These are phyloP conservation scores for Rousettus leschenaultii DNA, from an alignment of 2,113 vertebrate genomes.

Conservation along the genomic window DNA sequence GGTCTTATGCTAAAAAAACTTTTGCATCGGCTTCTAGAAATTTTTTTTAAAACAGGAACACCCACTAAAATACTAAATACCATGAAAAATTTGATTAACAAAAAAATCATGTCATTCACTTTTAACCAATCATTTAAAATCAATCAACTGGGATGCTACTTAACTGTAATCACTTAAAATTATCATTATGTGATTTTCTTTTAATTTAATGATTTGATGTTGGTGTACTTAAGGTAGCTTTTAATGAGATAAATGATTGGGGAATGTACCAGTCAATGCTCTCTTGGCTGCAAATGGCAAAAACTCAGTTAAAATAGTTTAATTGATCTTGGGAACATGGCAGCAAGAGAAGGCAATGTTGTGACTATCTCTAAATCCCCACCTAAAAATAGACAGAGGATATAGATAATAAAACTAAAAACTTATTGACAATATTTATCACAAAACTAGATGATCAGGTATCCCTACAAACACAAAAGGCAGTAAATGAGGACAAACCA, in stretches of 20 bases:
- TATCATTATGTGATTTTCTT: background rate
- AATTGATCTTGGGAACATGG: background rate
- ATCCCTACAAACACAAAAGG: background rate
- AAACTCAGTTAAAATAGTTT: background rate
- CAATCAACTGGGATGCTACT: background rate
- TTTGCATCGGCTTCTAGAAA: background rate
- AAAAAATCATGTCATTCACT: background rate
- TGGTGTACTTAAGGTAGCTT: background rate
- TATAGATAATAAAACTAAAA: background rate
- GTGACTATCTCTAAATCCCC: background rate
- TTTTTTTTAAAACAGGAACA: background rate
- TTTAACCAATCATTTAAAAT: background rate
- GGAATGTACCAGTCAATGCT: background rate
- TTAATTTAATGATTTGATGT: conserved; percentile 27
- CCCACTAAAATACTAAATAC: background rate
- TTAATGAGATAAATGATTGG: conserved; percentile 13
- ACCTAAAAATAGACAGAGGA: background rate
- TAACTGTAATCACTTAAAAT: background rate
- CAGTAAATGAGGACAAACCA: background rate
- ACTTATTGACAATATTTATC: background rate
- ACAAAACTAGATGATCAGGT: background rate
- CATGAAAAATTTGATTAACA: background rate
- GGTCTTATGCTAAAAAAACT: background rate
- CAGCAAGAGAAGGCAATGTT: background rate
- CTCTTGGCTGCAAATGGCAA: background rate